Evolutionary conservation across 1,140 invertebrate genomes (phyloP).

Genomic region (Aphelenchoides fujianensis): DNA sequence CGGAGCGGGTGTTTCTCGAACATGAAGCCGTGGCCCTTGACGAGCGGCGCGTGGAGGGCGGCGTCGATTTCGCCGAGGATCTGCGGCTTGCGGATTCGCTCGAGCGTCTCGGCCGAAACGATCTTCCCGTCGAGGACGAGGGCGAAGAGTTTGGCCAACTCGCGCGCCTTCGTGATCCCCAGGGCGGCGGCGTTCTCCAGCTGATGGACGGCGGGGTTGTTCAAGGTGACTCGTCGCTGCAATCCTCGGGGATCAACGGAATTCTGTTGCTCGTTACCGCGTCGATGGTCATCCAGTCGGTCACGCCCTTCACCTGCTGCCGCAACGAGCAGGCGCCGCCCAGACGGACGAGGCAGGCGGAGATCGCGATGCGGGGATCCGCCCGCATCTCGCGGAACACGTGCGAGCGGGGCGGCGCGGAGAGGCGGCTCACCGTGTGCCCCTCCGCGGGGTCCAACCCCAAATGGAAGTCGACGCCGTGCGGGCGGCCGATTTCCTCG

Average conservation of each 20-base stretch:
- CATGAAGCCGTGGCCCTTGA: conserved; percentile 56
- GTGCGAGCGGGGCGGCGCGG: conserved; percentile 37
- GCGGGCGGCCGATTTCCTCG: conserved; percentile 63
- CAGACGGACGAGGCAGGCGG: conserved; percentile 31
- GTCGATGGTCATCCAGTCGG: neutral
- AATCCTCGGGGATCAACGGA: too few species aligned
- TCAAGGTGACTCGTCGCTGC: conserved; percentile 48
- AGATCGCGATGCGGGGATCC: conserved; percentile 53
- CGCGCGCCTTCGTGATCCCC: conserved; percentile 52
- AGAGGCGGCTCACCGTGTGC: conserved; percentile 49
- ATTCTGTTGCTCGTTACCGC: conserved; percentile 2
- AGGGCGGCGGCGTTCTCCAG: conserved; percentile 56
- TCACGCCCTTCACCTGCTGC: neutral
- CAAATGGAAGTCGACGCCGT: conserved; percentile 59
- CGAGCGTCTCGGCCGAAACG: conserved; percentile 40
- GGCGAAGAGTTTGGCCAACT: conserved; percentile 49
- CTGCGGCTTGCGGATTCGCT: conserved; percentile 39
- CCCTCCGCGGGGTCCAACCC: conserved; percentile 42
- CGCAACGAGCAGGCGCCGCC: neutral
- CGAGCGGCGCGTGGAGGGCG: conserved; percentile 45
- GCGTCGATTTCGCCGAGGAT: conserved; percentile 39
- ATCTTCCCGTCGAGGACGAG: conserved; percentile 52
- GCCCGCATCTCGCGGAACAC: conserved; percentile 47
- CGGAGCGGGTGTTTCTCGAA: conserved; percentile 55
- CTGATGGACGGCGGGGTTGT: conserved; percentile 48